A percentile compares a stretch with the other conserved stretches of the same genome.
Evolutionary conservation across 2,113 vertebrate species (phyloP).

Genomic region (Apaloderma vittatum): DNA sequence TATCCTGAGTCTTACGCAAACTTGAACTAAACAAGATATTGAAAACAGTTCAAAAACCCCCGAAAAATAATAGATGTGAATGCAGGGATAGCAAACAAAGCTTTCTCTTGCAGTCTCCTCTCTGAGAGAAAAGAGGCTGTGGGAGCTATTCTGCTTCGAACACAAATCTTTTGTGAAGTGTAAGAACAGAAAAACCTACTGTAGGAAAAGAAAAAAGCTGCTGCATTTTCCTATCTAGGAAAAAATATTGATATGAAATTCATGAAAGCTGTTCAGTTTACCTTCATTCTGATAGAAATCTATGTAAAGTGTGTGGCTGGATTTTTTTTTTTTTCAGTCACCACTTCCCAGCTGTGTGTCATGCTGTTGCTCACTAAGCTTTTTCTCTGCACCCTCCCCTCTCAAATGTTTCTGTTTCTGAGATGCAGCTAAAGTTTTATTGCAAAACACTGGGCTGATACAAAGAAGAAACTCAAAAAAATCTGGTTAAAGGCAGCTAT

Average conservation of each 20-base stretch:
- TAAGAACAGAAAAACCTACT: background rate
- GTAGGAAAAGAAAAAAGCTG: background rate
- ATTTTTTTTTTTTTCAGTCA: background rate
- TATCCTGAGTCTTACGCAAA: background rate
- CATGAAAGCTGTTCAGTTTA: background rate
- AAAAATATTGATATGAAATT: background rate
- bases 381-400: background rate
- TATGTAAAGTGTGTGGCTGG: background rate
- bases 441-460: background rate
- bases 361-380: background rate
- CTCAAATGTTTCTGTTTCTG: background rate
- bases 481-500: background rate
- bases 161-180: background rate
- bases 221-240: background rate
- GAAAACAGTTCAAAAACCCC: background rate
- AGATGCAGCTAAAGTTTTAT: background rate
- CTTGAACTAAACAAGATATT: background rate
- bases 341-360: rapidly evolving
- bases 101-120: background rate
- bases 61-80: background rate
- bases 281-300: background rate
- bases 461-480: background rate
- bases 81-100: background rate
- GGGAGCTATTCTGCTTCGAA: background rate
- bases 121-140: background rate